Base-by-base conservation (phyloP, 1,140 invertebrate genomes). In the Leptopilina boulardi region DNA sequence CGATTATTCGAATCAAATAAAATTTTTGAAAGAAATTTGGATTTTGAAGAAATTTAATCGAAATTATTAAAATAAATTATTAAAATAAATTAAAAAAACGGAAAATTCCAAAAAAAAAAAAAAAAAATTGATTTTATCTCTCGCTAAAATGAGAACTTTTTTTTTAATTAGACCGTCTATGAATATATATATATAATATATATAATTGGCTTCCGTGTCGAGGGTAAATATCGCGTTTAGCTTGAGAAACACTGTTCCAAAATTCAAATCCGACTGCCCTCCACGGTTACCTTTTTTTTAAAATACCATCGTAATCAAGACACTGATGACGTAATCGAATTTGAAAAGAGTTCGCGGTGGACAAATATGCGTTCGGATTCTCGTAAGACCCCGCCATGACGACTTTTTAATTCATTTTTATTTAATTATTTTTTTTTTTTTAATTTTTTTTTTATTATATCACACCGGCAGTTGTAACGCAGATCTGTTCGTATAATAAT, bases 171-270 rank as follows among this genome's bases (percentile, higher is more conserved):
- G 73, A 74, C 51, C 73, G 73, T 51, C 34, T 26, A 56, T 74
- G 30, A 23, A 19, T 21, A 59, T 30, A 66, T 54, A 9, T 38
- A 38, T 38, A 6, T 38, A 34, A 38, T 38, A 38, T 38, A 38
- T 3, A 3, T 0, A 51, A 59, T 34, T 66, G 59, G 59, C 26
- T 30, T 66, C 59, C 59, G 23, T 66, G 59, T 66, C 23, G 59
- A 66, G 59, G 59, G 23, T 66, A 26, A 3, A 66, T 66, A 38
- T 78, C 72, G 70, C 79, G 74, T 82, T 77, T 75, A 74, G 76
- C 79, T 86, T 83, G 87, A 89, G 85, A 88, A 88, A 89, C 87
- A 87, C 87, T 87, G 86, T 75, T 81, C 83, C 84, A 85, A 80
- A 3, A 8, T 38, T 81, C 30, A 79, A 76, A 66, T 66, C 59